phyloP scores from a whole-genome alignment of 1,140 invertebrate species.

The Pseudomyrmex dendroicus region DNA sequence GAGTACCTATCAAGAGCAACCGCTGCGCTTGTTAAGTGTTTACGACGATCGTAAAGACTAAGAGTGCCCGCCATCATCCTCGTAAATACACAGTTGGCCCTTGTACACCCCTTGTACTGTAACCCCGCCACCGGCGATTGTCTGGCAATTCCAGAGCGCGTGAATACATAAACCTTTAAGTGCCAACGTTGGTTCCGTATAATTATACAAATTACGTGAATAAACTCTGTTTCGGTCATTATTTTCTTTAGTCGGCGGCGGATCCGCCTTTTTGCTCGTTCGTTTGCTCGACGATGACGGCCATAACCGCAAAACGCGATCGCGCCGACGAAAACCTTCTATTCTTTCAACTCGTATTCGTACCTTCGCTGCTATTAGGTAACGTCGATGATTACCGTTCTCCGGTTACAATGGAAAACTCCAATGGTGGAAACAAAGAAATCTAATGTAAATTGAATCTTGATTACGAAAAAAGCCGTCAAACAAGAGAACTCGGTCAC shows the following conservation, averaged over 20 bases:
- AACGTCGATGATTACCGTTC: constrained; percentile 45
- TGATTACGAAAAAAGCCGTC: constrained; percentile 11
- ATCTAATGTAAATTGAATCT: constrained; percentile 50
- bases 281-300: constrained; percentile 25
- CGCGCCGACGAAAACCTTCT: not conserved
- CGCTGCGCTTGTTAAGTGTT: constrained; percentile 55
- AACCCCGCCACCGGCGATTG: not conserved
- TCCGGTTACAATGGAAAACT: constrained; percentile 29
- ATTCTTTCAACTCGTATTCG: not conserved
- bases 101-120: not conserved
- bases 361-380: constrained; percentile 29
- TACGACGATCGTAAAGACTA: constrained; percentile 56
- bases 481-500: not conserved
- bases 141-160: constrained; percentile 18
- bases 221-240: constrained; percentile 16
- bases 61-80: constrained; percentile 14
- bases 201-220: constrained; percentile 50
- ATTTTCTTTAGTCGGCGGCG: not conserved
- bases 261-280: constrained; percentile 14
- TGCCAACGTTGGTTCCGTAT: constrained; percentile 25
- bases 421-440: constrained; percentile 15
- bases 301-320: constrained; percentile 17
- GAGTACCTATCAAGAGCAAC: not conserved
- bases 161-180: constrained; percentile 41
- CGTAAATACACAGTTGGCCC: constrained; percentile 16